A percentile compares a stretch with the other conserved stretches of the same genome.
phyloP scores from a whole-genome alignment of 2,113 vertebrate genomes.

The Chaenocephalus aceratus region DNA sequence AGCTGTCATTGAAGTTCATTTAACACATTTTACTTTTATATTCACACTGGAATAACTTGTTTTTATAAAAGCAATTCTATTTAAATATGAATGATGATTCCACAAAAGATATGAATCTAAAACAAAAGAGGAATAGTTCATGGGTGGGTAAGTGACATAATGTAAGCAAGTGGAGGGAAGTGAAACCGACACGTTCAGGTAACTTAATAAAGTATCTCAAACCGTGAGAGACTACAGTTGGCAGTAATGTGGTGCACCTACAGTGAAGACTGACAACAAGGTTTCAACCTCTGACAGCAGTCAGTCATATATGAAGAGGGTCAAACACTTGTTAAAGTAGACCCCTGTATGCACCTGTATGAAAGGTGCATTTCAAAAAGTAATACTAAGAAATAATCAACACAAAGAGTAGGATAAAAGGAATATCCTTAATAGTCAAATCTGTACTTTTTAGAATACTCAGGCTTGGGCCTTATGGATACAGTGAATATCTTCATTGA shows the following conservation, averaged over 20 bases:
- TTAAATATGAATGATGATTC: too few relatives aligned
- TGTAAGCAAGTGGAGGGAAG: background rate
- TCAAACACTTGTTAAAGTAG: slow-evolving; percentile 6
- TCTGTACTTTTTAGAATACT: slow-evolving; percentile 16
- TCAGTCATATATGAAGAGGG: background rate
- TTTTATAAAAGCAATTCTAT: too few relatives aligned
- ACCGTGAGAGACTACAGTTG: background rate
- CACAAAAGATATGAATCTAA: too few relatives aligned
- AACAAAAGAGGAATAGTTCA: background rate
- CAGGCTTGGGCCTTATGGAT: background rate
- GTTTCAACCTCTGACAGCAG: background rate
- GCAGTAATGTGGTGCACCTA: too few relatives aligned
- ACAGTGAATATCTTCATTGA: slow-evolving; percentile 6
- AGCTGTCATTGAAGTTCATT: too few relatives aligned
- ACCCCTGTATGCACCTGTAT: background rate
- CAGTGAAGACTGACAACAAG: background rate
- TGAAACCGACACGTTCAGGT: background rate
- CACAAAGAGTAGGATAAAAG: background rate
- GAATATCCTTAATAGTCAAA: background rate
- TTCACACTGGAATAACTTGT: too few relatives aligned
- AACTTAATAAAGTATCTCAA: background rate
- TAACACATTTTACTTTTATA: too few relatives aligned
- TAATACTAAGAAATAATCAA: background rate
- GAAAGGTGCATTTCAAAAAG: background rate
- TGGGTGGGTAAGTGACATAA: background rate